A percentile compares a stretch with the other conserved stretches of the same genome.
Conservation (phyloP, 2,797 vertebrate species). For the Phoxinus dragarum region DNA sequence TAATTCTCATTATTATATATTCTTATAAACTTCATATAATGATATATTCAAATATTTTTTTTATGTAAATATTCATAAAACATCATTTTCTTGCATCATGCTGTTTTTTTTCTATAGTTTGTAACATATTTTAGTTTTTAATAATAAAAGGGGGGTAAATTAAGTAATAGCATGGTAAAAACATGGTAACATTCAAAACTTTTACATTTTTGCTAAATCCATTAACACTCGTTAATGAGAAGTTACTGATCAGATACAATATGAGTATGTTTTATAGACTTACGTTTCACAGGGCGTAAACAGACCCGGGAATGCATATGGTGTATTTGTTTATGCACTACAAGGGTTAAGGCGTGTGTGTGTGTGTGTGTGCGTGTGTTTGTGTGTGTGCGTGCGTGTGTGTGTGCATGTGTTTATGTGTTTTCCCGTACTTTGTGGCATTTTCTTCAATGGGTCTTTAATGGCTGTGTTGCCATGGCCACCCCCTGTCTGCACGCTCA, state of each 20-base stretch:
- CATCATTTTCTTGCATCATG: no score
- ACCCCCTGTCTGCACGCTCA: slow-evolving; percentile 51
- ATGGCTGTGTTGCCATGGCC: slow-evolving; percentile 61
- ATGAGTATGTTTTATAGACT: neutral
- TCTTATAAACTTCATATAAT: no score
- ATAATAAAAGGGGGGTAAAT: no score
- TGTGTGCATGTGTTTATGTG: neutral
- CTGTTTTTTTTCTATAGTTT: no score
- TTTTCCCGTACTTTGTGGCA: slow-evolving; percentile 44
- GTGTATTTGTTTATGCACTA: neutral
- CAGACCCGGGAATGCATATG: neutral
- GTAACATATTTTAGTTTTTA: no score
- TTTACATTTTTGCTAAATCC: neutral
- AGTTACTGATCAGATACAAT: neutral
- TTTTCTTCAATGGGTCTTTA: slow-evolving; percentile 55
- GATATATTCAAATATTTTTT: no score
- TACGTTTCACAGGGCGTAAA: neutral
- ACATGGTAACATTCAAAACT: no score
- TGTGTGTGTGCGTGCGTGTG: neutral
- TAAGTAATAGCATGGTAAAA: no score
- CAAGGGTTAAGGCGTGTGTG: neutral
- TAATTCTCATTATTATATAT: no score
- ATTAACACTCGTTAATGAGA: neutral
- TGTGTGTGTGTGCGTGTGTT: neutral
- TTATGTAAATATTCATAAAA: no score